A percentile compares a stretch with the other conserved stretches of the same genome.
phyloP scores from a whole-genome alignment of 2,113 vertebrate genomes.

The Eurypyga helias region DNA sequence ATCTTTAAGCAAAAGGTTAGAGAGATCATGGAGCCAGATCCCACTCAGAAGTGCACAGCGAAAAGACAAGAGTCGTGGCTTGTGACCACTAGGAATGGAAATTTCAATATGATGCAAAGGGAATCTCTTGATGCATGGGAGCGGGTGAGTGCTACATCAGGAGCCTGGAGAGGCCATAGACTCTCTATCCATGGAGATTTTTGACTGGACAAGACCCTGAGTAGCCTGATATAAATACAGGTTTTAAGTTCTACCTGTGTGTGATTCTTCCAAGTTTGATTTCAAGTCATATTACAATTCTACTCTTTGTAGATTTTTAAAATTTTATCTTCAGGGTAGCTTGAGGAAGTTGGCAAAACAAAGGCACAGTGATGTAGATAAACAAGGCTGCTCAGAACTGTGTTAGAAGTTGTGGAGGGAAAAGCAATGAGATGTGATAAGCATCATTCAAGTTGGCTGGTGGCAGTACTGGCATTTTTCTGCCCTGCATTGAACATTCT shows the following conservation, averaged over 20 bases:
- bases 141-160: rapidly evolving
- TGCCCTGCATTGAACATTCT: not conserved
- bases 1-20: not conserved
- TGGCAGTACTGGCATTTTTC: not conserved
- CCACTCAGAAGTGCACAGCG: not conserved
- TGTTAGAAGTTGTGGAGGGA: not conserved
- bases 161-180: rapidly evolving
- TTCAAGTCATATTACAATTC: not conserved
- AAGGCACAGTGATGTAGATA: rapidly evolving
- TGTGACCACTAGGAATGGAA: not conserved
- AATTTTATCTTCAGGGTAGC: not conserved
- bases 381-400: not conserved
- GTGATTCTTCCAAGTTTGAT: not conserved
- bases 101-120: not conserved
- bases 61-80: not conserved
- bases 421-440: not conserved
- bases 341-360: not conserved
- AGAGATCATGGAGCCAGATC: not conserved
- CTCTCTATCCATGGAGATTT: not conserved
- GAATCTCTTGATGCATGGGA: not conserved
- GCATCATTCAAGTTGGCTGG: not conserved
- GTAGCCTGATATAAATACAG: not conserved
- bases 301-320: not conserved
- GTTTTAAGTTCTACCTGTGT: not conserved
- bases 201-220: not conserved